Evolutionary conservation across 2,888 invertebrate genomes (phyloP), one percentile per base, ranked within the genome.

Genomic region (Eucera pruinosa): DNA sequence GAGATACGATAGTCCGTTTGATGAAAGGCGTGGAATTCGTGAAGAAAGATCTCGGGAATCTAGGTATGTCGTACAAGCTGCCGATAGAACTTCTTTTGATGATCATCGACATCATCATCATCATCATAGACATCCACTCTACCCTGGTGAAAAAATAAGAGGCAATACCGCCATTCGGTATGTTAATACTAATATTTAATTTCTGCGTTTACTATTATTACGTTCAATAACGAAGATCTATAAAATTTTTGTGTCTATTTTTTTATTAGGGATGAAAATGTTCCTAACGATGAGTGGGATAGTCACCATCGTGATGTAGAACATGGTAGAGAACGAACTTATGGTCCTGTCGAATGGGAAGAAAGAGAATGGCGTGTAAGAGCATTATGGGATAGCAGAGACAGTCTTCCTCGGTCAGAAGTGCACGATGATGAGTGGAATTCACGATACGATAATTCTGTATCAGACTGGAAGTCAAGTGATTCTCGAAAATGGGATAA

Each of bases 1-100:
- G 25, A 85, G 92, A 13, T 93, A 93, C 80, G 92, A 92, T 52
- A 93, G 93, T 80, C 93, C 93, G 0, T 94, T 93, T 68, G 93
- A 92, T 30, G 90, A 91, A 13, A 87, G 93, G 78, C 89, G 90
- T 30, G 89, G 92, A 23, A 78, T 79, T 48, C 90, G 92, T 9
- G 93, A 93, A 1, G 93, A 93, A 18, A 88, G 93, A n/a, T 86
- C 92, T 2, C 82, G 66, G 3, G 88, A 87, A 27, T 81, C 90
- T 7, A 84, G 92, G n/a, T 91, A 91, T 36, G 81, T 86, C 9
- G 83, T 87, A n/a, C 89, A 86, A 61, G 43, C 79, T 7, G 45
- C 76, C 2, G 85, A 85, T 11, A 85, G 88, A 79, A 25, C 84
- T 48, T 36, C 81, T 0, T 89, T 88, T 61, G 89, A 89, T 20